These are phyloP conservation scores for Trichonephila clavata DNA, from an alignment of 1,140 invertebrate species.

Conservation along the genomic window DNA sequence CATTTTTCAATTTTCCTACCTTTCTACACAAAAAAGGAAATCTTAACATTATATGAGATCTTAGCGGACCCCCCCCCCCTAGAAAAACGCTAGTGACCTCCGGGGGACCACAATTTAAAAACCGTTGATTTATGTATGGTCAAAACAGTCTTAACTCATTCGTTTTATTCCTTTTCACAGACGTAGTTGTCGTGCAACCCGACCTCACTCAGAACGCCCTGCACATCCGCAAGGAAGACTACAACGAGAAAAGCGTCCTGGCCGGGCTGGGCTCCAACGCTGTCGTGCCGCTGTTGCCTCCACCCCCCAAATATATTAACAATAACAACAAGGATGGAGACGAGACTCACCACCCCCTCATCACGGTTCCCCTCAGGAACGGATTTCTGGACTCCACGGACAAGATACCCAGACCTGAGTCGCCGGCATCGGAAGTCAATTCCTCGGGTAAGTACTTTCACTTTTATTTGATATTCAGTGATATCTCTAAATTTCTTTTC, in stretches of 20 bases:
- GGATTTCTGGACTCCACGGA: conserved; percentile 59
- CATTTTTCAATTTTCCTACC: too few relatives aligned
- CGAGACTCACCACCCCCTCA: conserved; percentile 51
- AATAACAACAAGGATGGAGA: conserved; percentile 51
- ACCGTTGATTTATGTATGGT: too few relatives aligned
- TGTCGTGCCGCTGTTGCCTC: conserved; percentile 40
- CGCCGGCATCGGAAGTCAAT: conserved; percentile 49
- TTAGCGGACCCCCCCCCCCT: too few relatives aligned
- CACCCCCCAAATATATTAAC: conserved; percentile 62
- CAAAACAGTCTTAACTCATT: too few relatives aligned
- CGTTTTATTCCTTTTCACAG: conserved; percentile 64
- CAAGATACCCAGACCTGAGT: conserved; percentile 67
- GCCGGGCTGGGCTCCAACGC: background rate
- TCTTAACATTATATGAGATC: too few relatives aligned
- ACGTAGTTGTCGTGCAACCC: conserved; percentile 88
- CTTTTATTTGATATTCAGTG: too few relatives aligned
- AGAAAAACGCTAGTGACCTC: too few relatives aligned
- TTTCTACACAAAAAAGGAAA: too few relatives aligned
- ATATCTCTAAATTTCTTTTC: too few relatives aligned
- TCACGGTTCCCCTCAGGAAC: conserved; percentile 15
- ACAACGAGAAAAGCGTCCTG: conserved; percentile 56
- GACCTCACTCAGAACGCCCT: conserved; percentile 88
- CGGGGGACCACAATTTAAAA: too few relatives aligned
- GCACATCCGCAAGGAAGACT: conserved; percentile 48
- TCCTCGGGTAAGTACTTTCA: conserved; percentile 46